These are phyloP conservation scores for Phaethornis superciliosus DNA, from an alignment of 2,113 vertebrate species.

Conservation along the genomic window DNA sequence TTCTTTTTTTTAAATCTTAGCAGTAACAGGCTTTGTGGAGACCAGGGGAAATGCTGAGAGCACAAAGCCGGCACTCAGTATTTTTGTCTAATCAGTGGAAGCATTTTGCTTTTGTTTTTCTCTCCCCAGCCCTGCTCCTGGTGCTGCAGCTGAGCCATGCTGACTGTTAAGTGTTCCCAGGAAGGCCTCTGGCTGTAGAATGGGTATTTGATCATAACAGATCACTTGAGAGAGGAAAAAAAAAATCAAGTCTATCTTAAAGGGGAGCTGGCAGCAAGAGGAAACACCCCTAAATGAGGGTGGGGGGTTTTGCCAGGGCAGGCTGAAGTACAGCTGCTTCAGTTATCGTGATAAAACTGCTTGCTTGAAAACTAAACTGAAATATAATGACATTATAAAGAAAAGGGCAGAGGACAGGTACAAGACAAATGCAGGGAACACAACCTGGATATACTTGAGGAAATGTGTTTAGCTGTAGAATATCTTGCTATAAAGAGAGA, in stretches of 20 bases:
- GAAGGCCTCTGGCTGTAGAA: neutral
- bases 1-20: neutral
- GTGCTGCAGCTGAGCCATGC: conserved; percentile 7
- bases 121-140: neutral
- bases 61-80: neutral
- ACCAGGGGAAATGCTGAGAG: too few species aligned
- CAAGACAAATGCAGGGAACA: neutral
- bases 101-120: neutral
- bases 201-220: neutral
- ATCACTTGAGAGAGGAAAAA: too few species aligned
- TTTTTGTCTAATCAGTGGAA: neutral
- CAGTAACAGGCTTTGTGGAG: neutral
- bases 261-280: neutral
- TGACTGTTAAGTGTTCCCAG: neutral
- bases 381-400: neutral
- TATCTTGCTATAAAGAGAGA: neutral
- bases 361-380: neutral
- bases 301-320: neutral
- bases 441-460: conserved; percentile 19
- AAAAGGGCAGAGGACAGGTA: neutral
- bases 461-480: neutral
- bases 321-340: neutral
- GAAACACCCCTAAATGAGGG: neutral
- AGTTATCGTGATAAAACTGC: neutral
- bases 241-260: neutral